These are phyloP conservation scores for Oxygymnocypris stewartii DNA, from an alignment of 2,113 vertebrate species.

Conservation along the genomic window DNA sequence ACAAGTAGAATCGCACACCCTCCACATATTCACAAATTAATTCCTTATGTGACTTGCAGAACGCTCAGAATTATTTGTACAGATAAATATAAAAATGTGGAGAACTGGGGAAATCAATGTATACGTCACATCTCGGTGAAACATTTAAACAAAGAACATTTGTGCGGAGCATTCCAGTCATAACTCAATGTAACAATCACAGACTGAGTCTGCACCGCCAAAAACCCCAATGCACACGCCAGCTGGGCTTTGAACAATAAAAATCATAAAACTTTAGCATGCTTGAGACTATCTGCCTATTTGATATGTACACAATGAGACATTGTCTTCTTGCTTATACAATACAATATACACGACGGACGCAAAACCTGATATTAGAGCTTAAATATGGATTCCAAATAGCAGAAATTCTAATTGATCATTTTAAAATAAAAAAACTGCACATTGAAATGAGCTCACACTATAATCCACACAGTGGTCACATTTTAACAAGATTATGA, in stretches of 20 bases:
- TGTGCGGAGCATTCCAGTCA: slow-evolving; percentile 58
- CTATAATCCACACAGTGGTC: neutral
- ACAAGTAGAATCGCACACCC: neutral
- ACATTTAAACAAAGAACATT: slow-evolving; percentile 31
- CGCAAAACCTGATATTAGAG: neutral
- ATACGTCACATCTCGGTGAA: slow-evolving; percentile 16
- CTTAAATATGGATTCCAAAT: neutral
- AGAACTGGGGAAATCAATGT: neutral
- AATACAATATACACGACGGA: neutral
- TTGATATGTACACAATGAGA: neutral
- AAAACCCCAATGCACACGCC: neutral
- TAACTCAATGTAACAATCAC: slow-evolving; percentile 41
- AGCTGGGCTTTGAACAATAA: slow-evolving; percentile 21
- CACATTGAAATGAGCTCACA: slow-evolving; percentile 15
- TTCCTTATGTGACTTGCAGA: neutral
- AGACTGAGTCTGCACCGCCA: neutral
- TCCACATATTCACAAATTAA: neutral
- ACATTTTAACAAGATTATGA: slow-evolving; percentile 31
- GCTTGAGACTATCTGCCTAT: neutral
- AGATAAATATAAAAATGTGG: neutral
- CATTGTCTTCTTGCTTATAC: neutral
- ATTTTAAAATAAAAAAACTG: neutral
- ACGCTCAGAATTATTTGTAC: neutral
- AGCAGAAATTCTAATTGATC: neutral
- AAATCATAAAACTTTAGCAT: neutral